A percentile compares a stretch with the other conserved stretches of the same genome.
These are phyloP conservation scores for Protaetia brevitarsis DNA, from an alignment of 1,140 invertebrate genomes.

Conservation along the genomic window DNA sequence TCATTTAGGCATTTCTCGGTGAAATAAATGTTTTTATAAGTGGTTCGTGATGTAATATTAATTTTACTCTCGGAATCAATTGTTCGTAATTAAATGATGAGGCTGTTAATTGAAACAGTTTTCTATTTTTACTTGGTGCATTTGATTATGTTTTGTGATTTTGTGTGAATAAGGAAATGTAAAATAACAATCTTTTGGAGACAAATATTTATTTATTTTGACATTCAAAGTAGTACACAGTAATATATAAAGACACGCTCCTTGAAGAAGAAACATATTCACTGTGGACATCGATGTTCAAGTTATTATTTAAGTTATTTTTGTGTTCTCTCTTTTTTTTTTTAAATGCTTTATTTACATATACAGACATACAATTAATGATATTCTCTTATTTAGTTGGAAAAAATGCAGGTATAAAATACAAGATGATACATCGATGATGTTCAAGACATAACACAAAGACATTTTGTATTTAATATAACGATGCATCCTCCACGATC, in stretches of 20 bases:
- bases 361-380: not conserved
- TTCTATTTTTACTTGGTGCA: too few species aligned
- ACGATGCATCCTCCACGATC: not conserved
- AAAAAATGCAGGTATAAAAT: not conserved
- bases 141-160: too few species aligned
- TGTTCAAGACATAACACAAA: not conserved
- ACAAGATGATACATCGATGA: not conserved
- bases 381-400: not conserved
- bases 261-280: not conserved
- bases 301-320: too few species aligned
- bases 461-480: not conserved
- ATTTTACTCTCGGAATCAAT: too few species aligned
- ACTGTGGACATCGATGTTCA: not conserved
- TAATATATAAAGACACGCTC: not conserved
- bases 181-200: too few species aligned
- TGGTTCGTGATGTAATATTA: too few species aligned
- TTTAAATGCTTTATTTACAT: too few species aligned
- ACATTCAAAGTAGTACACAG: slow-evolving; percentile 3
- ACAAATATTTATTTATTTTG: slow-evolving; percentile 15
- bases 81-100: too few species aligned
- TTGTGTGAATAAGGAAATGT: not conserved
- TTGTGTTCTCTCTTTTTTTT: too few species aligned
- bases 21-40: too few species aligned
- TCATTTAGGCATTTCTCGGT: too few species aligned
- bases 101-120: too few species aligned